Conservation (phyloP, 92 coral and sea anemone genomes). For the Isaurus tuberculatus region DNA sequence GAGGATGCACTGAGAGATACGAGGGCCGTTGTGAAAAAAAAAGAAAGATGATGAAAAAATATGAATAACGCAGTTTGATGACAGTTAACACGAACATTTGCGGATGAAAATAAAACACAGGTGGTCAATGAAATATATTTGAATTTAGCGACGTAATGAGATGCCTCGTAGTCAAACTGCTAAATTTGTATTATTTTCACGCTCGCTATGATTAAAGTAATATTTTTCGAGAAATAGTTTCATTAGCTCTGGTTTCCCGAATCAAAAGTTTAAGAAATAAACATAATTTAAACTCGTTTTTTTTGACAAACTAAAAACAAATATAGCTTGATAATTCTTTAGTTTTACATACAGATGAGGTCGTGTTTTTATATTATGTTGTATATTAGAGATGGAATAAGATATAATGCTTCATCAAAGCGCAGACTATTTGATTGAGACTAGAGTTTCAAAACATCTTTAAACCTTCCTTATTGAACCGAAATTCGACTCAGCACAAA, state of each 20-base stretch:
- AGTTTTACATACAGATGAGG: not conserved
- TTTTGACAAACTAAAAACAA: not conserved
- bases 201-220: not conserved
- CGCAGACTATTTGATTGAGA: not conserved
- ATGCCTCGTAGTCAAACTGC: not conserved
- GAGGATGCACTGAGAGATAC: too few species aligned
- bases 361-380: not conserved
- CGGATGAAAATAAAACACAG: not conserved
- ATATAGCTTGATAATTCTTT: not conserved
- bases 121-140: not conserved
- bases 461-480: not conserved
- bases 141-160: not conserved
- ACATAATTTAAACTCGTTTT: too few species aligned
- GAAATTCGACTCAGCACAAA: not conserved
- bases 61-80: too few species aligned
- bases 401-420: not conserved
- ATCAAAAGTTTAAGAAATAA: too few species aligned
- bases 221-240: too few species aligned
- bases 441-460: not conserved
- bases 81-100: not conserved
- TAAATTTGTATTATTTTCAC: not conserved
- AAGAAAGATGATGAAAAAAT: too few species aligned
- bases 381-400: not conserved
- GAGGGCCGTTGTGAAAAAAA: too few species aligned
- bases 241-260: too few species aligned